These are phyloP conservation scores for Hirtodrosophila alboralis DNA, from an alignment of 2,888 invertebrate species.

Conservation along the genomic window DNA sequence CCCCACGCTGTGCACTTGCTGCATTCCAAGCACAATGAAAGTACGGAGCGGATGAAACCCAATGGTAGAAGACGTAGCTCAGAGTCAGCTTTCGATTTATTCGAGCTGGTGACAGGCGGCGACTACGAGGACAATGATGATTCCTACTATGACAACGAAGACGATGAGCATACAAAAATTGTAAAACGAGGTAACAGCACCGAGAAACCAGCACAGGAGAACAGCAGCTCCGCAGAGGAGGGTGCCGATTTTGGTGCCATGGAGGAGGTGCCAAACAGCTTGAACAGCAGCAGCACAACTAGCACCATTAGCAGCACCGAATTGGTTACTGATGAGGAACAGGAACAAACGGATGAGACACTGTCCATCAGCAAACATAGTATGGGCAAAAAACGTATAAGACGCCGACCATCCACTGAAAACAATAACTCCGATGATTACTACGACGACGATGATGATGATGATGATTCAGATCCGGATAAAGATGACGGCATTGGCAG, in stretches of 20 bases:
- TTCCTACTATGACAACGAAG: slow-evolving; percentile 43
- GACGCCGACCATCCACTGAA: slow-evolving; percentile 55
- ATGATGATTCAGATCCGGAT: slow-evolving; percentile 51
- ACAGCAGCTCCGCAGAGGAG: slow-evolving; percentile 72
- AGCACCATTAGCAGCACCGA: background rate
- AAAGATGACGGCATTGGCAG: slow-evolving; percentile 61
- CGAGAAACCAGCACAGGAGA: slow-evolving; percentile 35
- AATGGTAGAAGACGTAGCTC: slow-evolving; percentile 15
- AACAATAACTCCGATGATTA: slow-evolving; percentile 47
- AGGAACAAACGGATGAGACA: slow-evolving; percentile 5
- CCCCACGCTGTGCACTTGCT: slow-evolving; percentile 56
- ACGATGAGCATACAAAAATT: background rate
- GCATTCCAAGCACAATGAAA: slow-evolving; percentile 43
- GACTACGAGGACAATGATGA: slow-evolving; percentile 61
- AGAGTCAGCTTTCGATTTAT: slow-evolving; percentile 51
- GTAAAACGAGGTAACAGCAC: slow-evolving; percentile 8
- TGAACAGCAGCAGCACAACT: slow-evolving; percentile 3
- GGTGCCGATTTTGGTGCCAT: slow-evolving; percentile 72
- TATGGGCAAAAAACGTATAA: slow-evolving; percentile 66
- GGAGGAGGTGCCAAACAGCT: slow-evolving; percentile 34
- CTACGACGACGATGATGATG: slow-evolving; percentile 51
- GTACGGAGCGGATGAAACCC: background rate
- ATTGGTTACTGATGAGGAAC: slow-evolving; percentile 6
- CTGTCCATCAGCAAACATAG: slow-evolving; percentile 47
- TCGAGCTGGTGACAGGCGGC: slow-evolving; percentile 49